Percentiles rank a stretch among this genome's conserved stretches.
phyloP scores from a whole-genome alignment of 2,888 invertebrate species.

The Hirtodrosophila confusa region DNA sequence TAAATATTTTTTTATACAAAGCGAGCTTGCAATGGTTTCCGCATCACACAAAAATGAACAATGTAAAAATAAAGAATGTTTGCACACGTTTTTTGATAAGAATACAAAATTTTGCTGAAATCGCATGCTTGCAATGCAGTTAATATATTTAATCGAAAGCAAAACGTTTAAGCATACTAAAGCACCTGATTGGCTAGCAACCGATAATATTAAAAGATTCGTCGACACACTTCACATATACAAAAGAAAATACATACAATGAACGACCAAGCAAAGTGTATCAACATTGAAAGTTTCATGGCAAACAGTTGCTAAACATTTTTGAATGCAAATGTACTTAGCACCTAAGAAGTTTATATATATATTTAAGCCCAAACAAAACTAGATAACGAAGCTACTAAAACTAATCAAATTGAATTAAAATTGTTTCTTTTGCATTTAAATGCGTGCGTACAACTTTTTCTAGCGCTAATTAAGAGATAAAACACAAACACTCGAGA shows the following conservation, averaged over 20 bases:
- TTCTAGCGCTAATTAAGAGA: constrained; percentile 52
- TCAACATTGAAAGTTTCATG: constrained; percentile 71
- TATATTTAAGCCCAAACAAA: constrained; percentile 53
- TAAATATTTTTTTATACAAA: constrained; percentile 40
- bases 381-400: constrained; percentile 61
- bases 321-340: constrained; percentile 68
- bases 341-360: constrained; percentile 71
- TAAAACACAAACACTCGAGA: constrained; percentile 48
- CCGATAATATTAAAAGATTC: constrained; percentile 23
- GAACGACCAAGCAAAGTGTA: constrained; percentile 68
- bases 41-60: constrained; percentile 34
- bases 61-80: constrained; percentile 38
- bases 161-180: constrained; percentile 32
- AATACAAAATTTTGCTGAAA: constrained; percentile 65
- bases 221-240: constrained; percentile 32
- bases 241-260: constrained; percentile 32
- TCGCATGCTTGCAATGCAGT: constrained; percentile 68
- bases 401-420: constrained; percentile 57
- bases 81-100: constrained; percentile 46
- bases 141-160: constrained; percentile 59
- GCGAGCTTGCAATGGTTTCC: constrained; percentile 83
- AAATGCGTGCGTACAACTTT: constrained; percentile 64
- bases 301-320: constrained; percentile 68
- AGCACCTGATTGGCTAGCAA: constrained; percentile 47
- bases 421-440: constrained; percentile 72